Evolutionary conservation across 2,113 vertebrate species (phyloP).

Genomic region (Platichthys stellatus): DNA sequence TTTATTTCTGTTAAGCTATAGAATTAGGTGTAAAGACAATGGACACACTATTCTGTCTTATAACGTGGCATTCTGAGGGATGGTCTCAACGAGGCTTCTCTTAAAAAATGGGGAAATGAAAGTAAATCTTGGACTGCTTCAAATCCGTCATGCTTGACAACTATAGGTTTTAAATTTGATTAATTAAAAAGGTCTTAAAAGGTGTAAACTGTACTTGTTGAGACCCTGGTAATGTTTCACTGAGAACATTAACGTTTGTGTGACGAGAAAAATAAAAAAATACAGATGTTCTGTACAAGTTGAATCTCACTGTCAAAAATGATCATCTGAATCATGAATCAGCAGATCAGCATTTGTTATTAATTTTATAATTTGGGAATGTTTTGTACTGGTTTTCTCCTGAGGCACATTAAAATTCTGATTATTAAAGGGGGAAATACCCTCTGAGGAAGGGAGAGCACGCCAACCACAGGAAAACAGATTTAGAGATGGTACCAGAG

Average conservation of each 20-base stretch:
- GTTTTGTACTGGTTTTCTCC: slow-evolving; percentile 25
- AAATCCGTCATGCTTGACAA: no score
- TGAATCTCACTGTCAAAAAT: not conserved
- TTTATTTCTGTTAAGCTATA: no score
- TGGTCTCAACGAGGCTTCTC: no score
- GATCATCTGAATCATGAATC: slow-evolving; percentile 23
- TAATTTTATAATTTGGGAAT: slow-evolving; percentile 27
- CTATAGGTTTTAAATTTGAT: no score
- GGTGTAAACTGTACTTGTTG: no score
- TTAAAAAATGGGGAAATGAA: no score
- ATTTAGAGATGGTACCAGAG: slow-evolving; percentile 32
- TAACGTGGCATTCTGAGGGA: no score
- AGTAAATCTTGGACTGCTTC: no score
- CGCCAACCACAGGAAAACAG: slow-evolving; percentile 29
- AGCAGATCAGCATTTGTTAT: slow-evolving; percentile 23
- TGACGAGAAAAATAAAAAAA: not conserved
- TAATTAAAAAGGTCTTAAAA: no score
- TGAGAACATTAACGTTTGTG: not conserved
- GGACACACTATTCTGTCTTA: no score
- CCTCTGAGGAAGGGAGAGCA: not conserved
- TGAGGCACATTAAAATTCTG: not conserved
- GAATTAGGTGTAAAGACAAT: no score
- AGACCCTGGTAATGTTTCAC: not conserved
- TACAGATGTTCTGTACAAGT: slow-evolving; percentile 21
- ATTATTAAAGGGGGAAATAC: not conserved